phyloP scores from a whole-genome alignment of 1,140 invertebrate species.

The Lethocerus indicus region DNA sequence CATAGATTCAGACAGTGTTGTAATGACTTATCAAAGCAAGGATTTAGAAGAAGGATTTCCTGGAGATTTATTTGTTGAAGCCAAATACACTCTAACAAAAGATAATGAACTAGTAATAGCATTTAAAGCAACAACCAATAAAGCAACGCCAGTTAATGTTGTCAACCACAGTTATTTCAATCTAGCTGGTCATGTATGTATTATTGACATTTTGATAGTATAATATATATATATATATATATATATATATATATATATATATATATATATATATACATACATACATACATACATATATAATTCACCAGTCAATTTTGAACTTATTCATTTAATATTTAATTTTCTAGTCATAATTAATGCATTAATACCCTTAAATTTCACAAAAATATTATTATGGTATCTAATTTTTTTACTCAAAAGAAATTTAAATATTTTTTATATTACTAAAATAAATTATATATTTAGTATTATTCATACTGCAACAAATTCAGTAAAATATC shows the following conservation, averaged over 20 bases:
- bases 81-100: constrained; percentile 50
- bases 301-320: not conserved
- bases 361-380: not conserved
- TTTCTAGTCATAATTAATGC: not conserved
- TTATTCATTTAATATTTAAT: not conserved
- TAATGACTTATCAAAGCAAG: constrained; percentile 47
- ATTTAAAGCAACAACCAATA: constrained; percentile 53
- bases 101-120: constrained; percentile 53
- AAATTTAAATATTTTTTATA: too few species aligned
- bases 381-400: not conserved
- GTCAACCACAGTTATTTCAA: constrained; percentile 94
- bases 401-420: too few species aligned
- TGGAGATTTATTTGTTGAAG: constrained; percentile 46
- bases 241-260: not conserved
- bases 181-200: constrained; percentile 58
- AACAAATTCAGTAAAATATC: too few species aligned
- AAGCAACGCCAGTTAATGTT: constrained; percentile 71
- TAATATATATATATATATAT: too few species aligned
- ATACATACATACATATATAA: not conserved
- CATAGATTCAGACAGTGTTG: constrained; percentile 32
- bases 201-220: not conserved
- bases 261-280: not conserved
- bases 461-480: too few species aligned
- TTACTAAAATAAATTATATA: too few species aligned
- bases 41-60: constrained; percentile 82